Conservation (phyloP, 2,113 vertebrate genomes). For the Oxyruncus cristatus region DNA sequence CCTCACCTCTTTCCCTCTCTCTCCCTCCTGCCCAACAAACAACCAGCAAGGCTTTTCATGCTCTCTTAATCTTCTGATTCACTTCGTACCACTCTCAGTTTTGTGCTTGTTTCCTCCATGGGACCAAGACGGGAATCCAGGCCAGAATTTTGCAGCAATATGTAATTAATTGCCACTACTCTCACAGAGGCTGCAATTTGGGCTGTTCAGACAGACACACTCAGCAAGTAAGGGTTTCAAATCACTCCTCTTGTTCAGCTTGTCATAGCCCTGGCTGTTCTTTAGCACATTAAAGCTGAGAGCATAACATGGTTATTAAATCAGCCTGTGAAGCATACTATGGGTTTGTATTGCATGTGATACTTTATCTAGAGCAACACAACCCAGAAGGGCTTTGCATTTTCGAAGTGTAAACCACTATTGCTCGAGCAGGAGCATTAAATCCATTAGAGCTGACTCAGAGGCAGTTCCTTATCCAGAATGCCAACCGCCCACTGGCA, state of each 20-base stretch:
- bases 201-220: neutral
- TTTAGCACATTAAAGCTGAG: neutral
- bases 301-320: neutral
- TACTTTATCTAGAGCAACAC: neutral
- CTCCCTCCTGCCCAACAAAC: neutral
- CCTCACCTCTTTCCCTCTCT: neutral
- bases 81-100: neutral
- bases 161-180: neutral
- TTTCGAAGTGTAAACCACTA: neutral
- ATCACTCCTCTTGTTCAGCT: neutral
- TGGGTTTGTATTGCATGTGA: neutral
- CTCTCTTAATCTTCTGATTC: neutral
- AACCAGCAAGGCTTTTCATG: neutral
- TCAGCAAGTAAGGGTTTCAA: neutral
- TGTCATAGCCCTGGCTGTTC: conserved; percentile 12
- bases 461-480: neutral
- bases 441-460: neutral
- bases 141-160: neutral
- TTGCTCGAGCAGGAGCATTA: neutral
- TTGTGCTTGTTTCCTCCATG: neutral
- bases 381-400: conserved; percentile 6
- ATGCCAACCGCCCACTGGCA: neutral
- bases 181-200: neutral
- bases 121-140: neutral
- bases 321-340: neutral